Evolutionary conservation across 2,113 vertebrate species (phyloP), one percentile per base, ranked within the genome.

Genomic region (Peromyscus maniculatus): DNA sequence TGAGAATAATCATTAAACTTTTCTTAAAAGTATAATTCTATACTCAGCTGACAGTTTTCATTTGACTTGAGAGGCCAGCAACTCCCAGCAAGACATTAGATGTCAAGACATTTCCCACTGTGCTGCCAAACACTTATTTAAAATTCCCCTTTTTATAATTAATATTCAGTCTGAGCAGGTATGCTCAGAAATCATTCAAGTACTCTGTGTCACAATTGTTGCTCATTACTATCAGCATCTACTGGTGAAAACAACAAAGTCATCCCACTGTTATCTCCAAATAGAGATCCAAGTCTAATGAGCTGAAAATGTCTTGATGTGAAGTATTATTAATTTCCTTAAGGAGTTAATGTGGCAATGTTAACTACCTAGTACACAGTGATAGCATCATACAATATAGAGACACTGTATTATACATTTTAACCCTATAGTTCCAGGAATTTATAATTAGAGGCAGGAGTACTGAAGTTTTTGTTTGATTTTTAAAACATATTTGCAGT

Each of bases 191-290:
- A 36, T 43, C 2, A 4, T 57, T 7, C 72, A 49, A 86, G 43
- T 75, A 46, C 13, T 72, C 7, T 62, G 10, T 89, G 86, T 74
- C 46, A 22, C 26, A 78, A 74, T 1, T 62, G 75, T 69, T 67
- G 3, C 5, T 24, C 9, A 77, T 57, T 77, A 80, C 3, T 75
- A 5, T 72, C 91, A 17, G 1, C 15, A 94, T 55, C 39, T 22
- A 64, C 7, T 72, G 36, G 26, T 89, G 19, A 95, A 95, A 95
- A 82, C 62, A 36, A 33, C 17, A 46, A 39, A 96, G 59, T 96
- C 84, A 91, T 88, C 64, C 72, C 8, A 71, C 24, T 66, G 28
- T 13, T 74, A 62, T 72, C 91, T 75, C 46, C 1, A 75, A 74
- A 89, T 67, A 10, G 31, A 39, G 10, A 69, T 82, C 78, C 28